phyloP scores from a whole-genome alignment of 2,113 vertebrate genomes.

The Corapipo altera region DNA sequence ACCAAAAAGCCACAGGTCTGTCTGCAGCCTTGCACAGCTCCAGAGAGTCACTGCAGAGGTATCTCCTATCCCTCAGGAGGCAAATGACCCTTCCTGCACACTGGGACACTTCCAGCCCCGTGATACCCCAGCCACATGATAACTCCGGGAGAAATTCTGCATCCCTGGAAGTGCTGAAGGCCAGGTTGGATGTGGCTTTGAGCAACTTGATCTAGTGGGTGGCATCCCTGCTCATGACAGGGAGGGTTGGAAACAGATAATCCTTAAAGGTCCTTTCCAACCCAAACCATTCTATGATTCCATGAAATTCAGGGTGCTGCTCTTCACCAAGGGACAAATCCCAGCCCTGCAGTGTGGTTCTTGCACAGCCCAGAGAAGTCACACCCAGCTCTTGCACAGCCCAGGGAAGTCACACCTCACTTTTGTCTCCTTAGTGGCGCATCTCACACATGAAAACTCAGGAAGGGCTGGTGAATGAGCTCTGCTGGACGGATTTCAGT shows the following conservation, averaged over 20 bases:
- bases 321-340: not conserved
- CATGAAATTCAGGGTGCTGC: not conserved
- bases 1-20: not conserved
- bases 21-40: not conserved
- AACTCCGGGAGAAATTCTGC: not conserved
- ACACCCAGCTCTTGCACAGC: not conserved
- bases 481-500: not conserved
- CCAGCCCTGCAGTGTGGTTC: not conserved
- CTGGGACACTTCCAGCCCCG: accelerated
- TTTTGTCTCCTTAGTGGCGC: not conserved
- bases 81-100: not conserved
- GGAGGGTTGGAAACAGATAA: not conserved
- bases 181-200: not conserved
- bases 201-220: not conserved
- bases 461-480: not conserved
- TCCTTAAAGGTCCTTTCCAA: not conserved
- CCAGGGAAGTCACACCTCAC: not conserved
- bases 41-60: not conserved
- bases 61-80: accelerated
- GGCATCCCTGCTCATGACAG: not conserved
- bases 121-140: accelerated
- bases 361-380: not conserved
- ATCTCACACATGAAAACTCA: not conserved
- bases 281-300: not conserved
- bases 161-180: not conserved